Evolutionary conservation across 2,113 vertebrate species (phyloP), one percentile per base, ranked within the genome.

Genomic region (Ophiodon elongatus): DNA sequence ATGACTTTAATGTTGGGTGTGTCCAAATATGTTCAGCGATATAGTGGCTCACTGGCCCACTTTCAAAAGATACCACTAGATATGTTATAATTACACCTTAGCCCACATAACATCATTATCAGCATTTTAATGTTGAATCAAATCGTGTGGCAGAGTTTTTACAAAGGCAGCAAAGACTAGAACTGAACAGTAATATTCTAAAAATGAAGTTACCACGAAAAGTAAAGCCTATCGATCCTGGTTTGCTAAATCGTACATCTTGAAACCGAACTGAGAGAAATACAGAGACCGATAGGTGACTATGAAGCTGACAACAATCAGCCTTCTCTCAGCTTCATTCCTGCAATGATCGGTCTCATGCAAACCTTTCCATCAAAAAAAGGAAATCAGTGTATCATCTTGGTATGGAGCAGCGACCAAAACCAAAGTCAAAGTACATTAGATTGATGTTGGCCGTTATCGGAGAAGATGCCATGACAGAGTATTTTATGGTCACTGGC

Each of bases 401-500:
- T 29, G 56, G 10, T 29, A 33, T 66, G 35, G 41, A 65, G 37
- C 63, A 66, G 25, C 21, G 35, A 23, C 29, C 17, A 8, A 62
- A 62, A 35, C 6, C 29, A 3, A 35, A 47, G 23, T 67, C 9
- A 31, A 31, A 35, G 6, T 14, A 23, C 14, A 21, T 10, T 27
- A 10, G 23, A 31, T 13, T 45, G 6, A 41, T 37, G 6, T 54
- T 70, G 29, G 47, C 27, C 47, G 59, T 73, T 56, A 11, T 10
- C 14, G 29, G 25, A 35, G 13, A 45, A 39, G 45, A 23, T 15
- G 35, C 27, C 25, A 37, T 47, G 8, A 5, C 4, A 39, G 15
- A 70, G 47, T 29, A 21, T 56, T 64, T 39, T 29, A 43, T 66
- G 41, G 23, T 21, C 27, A 29, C 52, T 73, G 73, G 50, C 77